Base-by-base conservation (phyloP, 1,140 invertebrate species). In the Magallana angulata region DNA sequence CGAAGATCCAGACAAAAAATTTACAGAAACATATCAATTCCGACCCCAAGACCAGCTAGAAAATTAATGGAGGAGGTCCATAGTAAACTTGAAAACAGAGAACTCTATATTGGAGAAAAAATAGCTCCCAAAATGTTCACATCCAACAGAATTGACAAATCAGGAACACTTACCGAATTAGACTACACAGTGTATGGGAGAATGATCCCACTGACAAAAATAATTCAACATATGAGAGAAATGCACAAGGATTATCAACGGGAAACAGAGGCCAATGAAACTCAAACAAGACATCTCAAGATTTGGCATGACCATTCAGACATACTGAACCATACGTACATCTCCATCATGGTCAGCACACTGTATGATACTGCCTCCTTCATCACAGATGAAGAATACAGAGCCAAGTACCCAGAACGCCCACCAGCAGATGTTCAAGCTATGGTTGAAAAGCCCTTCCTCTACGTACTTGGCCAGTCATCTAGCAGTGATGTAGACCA, bases 401-500 rank as follows among this genome's bases (percentile, higher is more conserved):
- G 18, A 18, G 16, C 8, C 5, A 7, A 30, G n/a, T 14, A 76
- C 64, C 87, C 84, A 6, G 48, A 85, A 1, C 18, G 14, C n/a
- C 57, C 68, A 64, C 57, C n/a, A 4, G 24, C 60, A 24, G 56
- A 83, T 18, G 30, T 87, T 9, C 82, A 84, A 81, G n/a, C 59
- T 4, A 57, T 24, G n/a, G 84, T 88, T 6, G 87, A 85, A 48
- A 85, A 36, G 71, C 83, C 71, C 0, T 57, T 36, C 7, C 64
- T 85, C 0, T 82, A 88, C 14, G 56, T 88, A 8, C 56, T 85
- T 7, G 87, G 71, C 68, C 82, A 85, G 56, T 85, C 82, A 14
- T 18, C 24, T 59, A 85, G 87, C 12, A 84, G n/a, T 12, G 83
- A 88, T 30, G 64, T 18, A 1, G 87, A 88, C 18, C 87, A 88